A percentile compares a stretch with the other conserved stretches of the same genome.
Evolutionary conservation across 1,140 invertebrate genomes (phyloP).

Genomic region (Macrostomum lignano): DNA sequence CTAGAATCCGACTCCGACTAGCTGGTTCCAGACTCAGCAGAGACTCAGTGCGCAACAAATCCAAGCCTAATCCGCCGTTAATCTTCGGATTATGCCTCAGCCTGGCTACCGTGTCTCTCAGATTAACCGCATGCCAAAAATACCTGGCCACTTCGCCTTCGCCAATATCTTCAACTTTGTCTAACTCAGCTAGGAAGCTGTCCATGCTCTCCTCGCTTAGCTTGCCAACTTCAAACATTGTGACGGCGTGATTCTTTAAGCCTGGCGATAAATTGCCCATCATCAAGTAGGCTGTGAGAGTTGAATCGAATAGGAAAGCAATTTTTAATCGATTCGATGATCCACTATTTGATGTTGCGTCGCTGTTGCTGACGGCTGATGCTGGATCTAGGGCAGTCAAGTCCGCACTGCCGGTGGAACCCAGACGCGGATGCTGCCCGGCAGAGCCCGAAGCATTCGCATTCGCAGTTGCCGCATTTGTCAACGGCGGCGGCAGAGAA

Average conservation of each 20-base stretch:
- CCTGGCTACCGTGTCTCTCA: constrained; percentile 49
- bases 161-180: constrained; percentile 45
- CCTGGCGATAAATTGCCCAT: constrained; percentile 87
- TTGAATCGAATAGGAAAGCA: constrained; percentile 73
- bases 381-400: no score
- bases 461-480: no score
- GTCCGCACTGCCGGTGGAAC: no score
- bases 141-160: constrained; percentile 74
- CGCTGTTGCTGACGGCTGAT: no score
- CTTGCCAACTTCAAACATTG: constrained; percentile 87
- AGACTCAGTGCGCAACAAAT: constrained; percentile 63
- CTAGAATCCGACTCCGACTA: constrained; percentile 45
- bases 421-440: no score
- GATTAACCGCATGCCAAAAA: constrained; percentile 59
- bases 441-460: no score
- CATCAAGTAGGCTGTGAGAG: constrained; percentile 77
- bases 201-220: constrained; percentile 67
- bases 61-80: constrained; percentile 34
- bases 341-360: no score
- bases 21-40: constrained; percentile 51
- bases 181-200: constrained; percentile 57
- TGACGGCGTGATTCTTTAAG: constrained; percentile 75
- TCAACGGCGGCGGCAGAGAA: no score
- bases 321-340: no score
- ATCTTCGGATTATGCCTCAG: constrained; percentile 35